Evolutionary conservation across 2,888 invertebrate genomes (phyloP), one percentile per base, ranked within the genome.

Genomic region (Hyppa rectilinea): DNA sequence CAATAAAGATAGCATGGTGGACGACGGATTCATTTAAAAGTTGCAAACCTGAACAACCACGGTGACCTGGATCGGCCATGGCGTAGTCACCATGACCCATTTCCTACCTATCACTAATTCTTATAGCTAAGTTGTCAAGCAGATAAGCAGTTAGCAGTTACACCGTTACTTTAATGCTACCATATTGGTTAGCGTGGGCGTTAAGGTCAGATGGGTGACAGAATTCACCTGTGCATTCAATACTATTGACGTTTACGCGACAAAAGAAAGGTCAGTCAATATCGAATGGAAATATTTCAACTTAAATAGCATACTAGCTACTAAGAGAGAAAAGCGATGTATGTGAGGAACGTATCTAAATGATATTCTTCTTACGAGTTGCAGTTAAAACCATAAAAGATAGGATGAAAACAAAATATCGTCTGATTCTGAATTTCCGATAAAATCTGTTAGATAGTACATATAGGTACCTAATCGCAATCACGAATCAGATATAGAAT

Each of bases 131-230:
- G 52, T 80, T 61, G 81, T 49, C 45, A 38, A 40, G 58, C 36
- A 52, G 78, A 70, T 78, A 80, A 78, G 63, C 81, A 63, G 76
- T 40, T 56, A 68, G 75, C 61, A 75, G 58, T 45, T 58, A 43
- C 29, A 50, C 63, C 81, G 70, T 69, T 75, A 80, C 40, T 55
- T 75, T 40, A 65, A 65, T 45, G 38, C 53, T 55, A 55, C 65
- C 43, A 50, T 74, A 60, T 74, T 50, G 12, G 59, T 60, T 59
- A 50, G 40, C 49, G 75, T 80, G 49, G 66, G 75, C 31, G 80
- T 50, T 60, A 59, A 55, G 74, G 65, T 79, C 74, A 56, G 55
- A 36, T 40, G 29, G 43, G 43, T 34, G 59, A 36, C 53, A 49
- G 55, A 65, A 78, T 50, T 62, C 73, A 75, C 79, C 62, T 62